Base-by-base conservation (phyloP, 2,888 invertebrate genomes). In the Leucoptera coffeella region DNA sequence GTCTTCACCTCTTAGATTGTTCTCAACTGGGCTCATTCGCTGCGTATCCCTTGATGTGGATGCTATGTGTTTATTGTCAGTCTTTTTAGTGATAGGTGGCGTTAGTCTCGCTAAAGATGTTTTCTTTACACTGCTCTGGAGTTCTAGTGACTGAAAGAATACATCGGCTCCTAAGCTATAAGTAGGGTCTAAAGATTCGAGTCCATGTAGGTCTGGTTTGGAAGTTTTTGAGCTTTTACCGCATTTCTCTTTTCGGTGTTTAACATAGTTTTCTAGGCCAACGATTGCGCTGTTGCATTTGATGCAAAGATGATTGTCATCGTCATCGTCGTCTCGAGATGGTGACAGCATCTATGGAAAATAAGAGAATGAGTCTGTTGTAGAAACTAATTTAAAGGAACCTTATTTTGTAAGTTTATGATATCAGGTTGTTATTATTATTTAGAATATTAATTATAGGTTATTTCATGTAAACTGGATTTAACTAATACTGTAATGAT, bases 291-390 rank as follows among this genome's bases (percentile, higher is more conserved):
- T 50, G 39, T 85, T 85, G 59, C 93, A 94, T 46, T 85, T 87
- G 41, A 92, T 80, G 57, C 93, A 94, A 34, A 88, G 77, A 47
- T 94, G 93, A 4, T 77, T 82, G 55, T 93, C 90, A 28, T 88
- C 85, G 25, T 89, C 83, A 29, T 82, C 83, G 32, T 81, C 80
- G 30, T 73, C 64, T 10, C 58, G 50, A 10, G 30, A 26, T 8
- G 60, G 61, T 5, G 62, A 67, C 41, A 77, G 67, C 76, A 77
- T 77, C 31, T n/a, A n/a, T n/a, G n/a, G n/a, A n/a, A n/a, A n/a
- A n/a, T n/a, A n/a, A n/a, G n/a, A n/a, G n/a, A n/a, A n/a, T n/a
- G n/a, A n/a, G n/a, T n/a, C n/a, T n/a, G n/a, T n/a, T n/a, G n/a
- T n/a, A n/a, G n/a, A n/a, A n/a, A n/a, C n/a, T n/a, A n/a, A n/a